Conservation (phyloP, 1,140 invertebrate genomes). For the Pogonomyrmex barbatus region DNA sequence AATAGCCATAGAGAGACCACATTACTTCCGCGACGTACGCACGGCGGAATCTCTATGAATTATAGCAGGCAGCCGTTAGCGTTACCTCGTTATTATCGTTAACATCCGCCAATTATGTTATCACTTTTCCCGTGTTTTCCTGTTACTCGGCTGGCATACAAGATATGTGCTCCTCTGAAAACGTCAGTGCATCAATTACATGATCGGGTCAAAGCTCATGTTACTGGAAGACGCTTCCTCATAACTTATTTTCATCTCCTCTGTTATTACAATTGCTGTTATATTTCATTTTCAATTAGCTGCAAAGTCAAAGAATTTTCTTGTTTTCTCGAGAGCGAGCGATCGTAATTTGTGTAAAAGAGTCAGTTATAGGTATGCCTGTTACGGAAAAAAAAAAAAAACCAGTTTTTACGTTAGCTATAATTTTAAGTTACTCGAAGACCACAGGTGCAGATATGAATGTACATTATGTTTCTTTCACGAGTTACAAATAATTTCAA, state of each 20-base stretch:
- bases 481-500: conserved; percentile 20
- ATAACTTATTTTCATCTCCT: conserved; percentile 23
- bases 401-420: neutral
- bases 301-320: neutral
- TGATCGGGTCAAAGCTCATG: conserved; percentile 26
- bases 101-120: conserved; percentile 62
- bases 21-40: conserved; percentile 49
- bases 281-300: conserved; percentile 34
- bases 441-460: neutral
- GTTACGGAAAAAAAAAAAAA: neutral
- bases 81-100: conserved; percentile 48
- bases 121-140: conserved; percentile 41
- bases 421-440: neutral
- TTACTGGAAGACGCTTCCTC: neutral
- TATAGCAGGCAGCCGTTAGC: conserved; percentile 36
- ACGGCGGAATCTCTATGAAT: conserved; percentile 40
- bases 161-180: conserved; percentile 29
- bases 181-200: conserved; percentile 9
- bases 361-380: neutral
- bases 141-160: neutral
- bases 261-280: conserved; percentile 26
- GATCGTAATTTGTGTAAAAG: neutral
- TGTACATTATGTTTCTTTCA: neutral
- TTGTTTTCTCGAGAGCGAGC: neutral
- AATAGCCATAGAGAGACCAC: conserved; percentile 14